A percentile compares a stretch with the other conserved stretches of the same genome.
Conservation (phyloP, 2,113 vertebrate genomes). For the Pteronura brasiliensis region DNA sequence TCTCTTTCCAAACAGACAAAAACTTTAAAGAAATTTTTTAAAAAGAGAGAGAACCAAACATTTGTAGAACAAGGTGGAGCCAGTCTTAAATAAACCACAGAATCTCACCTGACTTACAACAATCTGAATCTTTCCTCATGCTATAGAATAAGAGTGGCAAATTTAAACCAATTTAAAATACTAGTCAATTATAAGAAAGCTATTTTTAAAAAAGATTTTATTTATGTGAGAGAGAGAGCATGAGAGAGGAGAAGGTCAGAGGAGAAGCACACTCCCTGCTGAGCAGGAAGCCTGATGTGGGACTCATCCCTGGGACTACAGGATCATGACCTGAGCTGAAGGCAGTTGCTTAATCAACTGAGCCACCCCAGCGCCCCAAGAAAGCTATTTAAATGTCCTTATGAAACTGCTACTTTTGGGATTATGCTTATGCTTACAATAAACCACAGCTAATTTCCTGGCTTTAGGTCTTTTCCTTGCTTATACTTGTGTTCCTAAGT, state of each 20-base stretch:
- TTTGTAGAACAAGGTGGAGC: background rate
- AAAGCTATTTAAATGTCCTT: background rate
- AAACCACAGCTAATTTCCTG: background rate
- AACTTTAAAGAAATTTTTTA: background rate
- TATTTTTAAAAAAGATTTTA: background rate
- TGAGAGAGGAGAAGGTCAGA: too few relatives aligned
- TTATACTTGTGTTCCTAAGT: background rate
- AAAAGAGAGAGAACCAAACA: background rate
- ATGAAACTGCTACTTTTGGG: background rate
- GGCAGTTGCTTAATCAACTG: too few relatives aligned
- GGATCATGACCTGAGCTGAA: too few relatives aligned
- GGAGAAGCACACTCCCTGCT: too few relatives aligned
- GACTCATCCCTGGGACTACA: too few relatives aligned
- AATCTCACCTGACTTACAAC: background rate
- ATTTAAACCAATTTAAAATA: background rate
- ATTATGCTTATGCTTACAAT: background rate
- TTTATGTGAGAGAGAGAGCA: too few relatives aligned
- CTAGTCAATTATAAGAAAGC: background rate
- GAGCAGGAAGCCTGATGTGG: too few relatives aligned
- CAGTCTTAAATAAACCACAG: conserved; percentile 8
- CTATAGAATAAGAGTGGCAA: conserved; percentile 2
- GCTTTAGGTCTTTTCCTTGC: background rate
- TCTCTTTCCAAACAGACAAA: background rate
- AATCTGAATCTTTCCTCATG: background rate
- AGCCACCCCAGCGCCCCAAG: background rate